Conservation (phyloP, 2,888 invertebrate genomes). For the Alloplasta piceator region DNA sequence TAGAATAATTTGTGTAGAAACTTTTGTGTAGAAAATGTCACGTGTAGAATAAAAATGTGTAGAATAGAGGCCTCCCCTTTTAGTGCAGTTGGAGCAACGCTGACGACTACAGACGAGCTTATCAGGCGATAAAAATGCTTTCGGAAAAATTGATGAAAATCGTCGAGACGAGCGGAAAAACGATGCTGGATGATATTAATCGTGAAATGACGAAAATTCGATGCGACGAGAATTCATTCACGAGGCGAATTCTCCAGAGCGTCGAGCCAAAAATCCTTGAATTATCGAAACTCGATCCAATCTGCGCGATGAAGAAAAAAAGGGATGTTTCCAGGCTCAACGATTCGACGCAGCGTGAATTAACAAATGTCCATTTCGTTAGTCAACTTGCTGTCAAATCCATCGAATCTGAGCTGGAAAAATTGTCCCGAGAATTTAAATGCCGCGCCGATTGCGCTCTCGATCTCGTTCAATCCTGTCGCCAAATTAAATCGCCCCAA, state of each 20-base stretch:
- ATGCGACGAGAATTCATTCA: constrained; percentile 50
- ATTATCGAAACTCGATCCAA: constrained; percentile 62
- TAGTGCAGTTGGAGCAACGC: constrained; percentile 61
- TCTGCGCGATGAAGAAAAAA: constrained; percentile 66
- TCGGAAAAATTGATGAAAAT: constrained; percentile 49
- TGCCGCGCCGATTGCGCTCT: constrained; percentile 52
- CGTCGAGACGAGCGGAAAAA: constrained; percentile 42
- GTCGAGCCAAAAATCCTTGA: constrained; percentile 58
- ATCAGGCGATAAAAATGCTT: constrained; percentile 29
- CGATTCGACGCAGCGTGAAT: constrained; percentile 55
- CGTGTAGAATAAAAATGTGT: too few species aligned
- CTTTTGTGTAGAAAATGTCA: too few species aligned
- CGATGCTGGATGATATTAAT: constrained; percentile 42
- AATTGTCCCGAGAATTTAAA: constrained; percentile 48
- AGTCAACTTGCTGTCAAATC: constrained; percentile 32
- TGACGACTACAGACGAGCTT: constrained; percentile 64
- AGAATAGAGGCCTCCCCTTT: too few species aligned
- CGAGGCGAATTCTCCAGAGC: constrained; percentile 46
- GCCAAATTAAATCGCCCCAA: constrained; percentile 48
- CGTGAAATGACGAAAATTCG: constrained; percentile 42
- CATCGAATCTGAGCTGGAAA: constrained; percentile 51
- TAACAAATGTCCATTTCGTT: constrained; percentile 55
- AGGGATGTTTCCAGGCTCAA: constrained; percentile 62
- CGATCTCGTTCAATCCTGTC: constrained; percentile 59
- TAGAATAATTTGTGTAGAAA: too few species aligned